Percentiles rank a stretch among this genome's conserved stretches.
These are phyloP conservation scores for Nemotelus pantherinus DNA, from an alignment of 2,888 invertebrate species.

Conservation along the genomic window DNA sequence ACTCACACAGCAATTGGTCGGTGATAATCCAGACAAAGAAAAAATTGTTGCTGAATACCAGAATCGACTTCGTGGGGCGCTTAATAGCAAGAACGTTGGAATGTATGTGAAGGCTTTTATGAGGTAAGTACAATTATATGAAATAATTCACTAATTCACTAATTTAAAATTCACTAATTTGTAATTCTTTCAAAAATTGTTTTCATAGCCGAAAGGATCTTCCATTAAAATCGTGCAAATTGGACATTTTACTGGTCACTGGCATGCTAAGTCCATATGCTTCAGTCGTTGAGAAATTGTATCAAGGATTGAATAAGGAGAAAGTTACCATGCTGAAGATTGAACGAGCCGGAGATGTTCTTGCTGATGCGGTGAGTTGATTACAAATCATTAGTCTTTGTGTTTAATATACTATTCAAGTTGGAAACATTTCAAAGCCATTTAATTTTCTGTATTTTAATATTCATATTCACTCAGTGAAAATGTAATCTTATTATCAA, in stretches of 20 bases:
- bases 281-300: slow-evolving; percentile 81
- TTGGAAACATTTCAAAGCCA: no score
- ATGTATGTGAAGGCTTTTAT: slow-evolving; percentile 84
- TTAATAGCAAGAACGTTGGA: slow-evolving; percentile 84
- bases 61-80: slow-evolving; percentile 76
- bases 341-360: slow-evolving; percentile 86
- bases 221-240: slow-evolving; percentile 75
- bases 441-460: no score
- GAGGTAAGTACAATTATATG: slow-evolving; percentile 69
- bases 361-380: slow-evolving; percentile 78
- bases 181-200: background rate
- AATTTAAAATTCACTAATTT: background rate
- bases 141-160: background rate
- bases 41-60: slow-evolving; percentile 80
- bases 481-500: no score
- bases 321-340: slow-evolving; percentile 85
- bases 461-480: no score
- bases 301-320: slow-evolving; percentile 76
- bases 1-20: slow-evolving; percentile 67
- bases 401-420: no score
- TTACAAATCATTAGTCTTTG: slow-evolving; percentile 7
- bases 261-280: slow-evolving; percentile 82
- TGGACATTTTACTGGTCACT: slow-evolving; percentile 83
- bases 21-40: slow-evolving; percentile 74
- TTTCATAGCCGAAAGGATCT: slow-evolving; percentile 74